Percentiles rank a stretch among this genome's conserved stretches.
phyloP scores from a whole-genome alignment of 2,113 vertebrate species.

The Cranoglanis bouderius region DNA sequence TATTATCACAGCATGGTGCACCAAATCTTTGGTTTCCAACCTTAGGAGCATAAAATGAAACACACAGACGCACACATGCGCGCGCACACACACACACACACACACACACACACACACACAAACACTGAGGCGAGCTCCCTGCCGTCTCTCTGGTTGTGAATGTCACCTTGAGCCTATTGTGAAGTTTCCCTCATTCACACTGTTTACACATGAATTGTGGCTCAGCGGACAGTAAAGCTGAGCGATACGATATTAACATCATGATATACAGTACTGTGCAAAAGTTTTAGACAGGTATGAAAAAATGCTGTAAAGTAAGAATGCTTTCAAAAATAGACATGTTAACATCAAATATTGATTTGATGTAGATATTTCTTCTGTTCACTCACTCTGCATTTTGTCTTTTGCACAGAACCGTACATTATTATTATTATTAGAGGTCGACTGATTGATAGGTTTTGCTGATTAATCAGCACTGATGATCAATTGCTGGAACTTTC shows the following conservation, averaged over 20 bases:
- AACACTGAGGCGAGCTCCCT: background rate
- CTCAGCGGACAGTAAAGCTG: background rate
- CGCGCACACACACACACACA: background rate
- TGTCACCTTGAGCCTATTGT: conserved; percentile 29
- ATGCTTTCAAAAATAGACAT: too few species aligned
- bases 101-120: background rate
- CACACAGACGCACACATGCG: background rate
- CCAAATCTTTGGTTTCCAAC: conserved; percentile 29
- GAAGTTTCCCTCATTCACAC: background rate
- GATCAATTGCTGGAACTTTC: too few species aligned
- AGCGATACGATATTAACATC: background rate
- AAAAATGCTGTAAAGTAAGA: too few species aligned
- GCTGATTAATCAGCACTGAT: too few species aligned
- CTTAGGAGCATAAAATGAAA: background rate
- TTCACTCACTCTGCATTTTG: too few species aligned
- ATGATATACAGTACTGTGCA: too few species aligned
- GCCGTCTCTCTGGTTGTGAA: conserved; percentile 14
- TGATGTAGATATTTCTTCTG: too few species aligned
- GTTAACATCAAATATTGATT: too few species aligned
- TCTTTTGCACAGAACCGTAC: too few species aligned
- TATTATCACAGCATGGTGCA: conserved; percentile 10
- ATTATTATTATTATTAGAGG: too few species aligned
- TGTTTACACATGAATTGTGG: background rate
- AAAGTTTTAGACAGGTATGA: too few species aligned
- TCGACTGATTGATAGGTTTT: too few species aligned